phyloP scores from a whole-genome alignment of 2,797 vertebrate species.

The Acipenser oxyrinchus region DNA sequence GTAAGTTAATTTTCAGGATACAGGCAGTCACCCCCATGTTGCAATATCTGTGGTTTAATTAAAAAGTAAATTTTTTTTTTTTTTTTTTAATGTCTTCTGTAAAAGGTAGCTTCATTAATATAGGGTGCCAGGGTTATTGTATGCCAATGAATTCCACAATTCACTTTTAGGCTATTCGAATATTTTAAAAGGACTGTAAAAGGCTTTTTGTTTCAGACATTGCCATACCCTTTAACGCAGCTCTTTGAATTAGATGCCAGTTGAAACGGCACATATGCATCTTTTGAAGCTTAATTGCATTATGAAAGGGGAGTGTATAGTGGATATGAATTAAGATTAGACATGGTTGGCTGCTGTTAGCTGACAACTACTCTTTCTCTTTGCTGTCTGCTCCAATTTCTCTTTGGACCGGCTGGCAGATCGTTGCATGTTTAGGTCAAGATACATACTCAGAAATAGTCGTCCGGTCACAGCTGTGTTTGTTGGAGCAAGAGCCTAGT shows the following conservation, averaged over 20 bases:
- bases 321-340: conserved; percentile 62
- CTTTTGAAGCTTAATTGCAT: conserved; percentile 42
- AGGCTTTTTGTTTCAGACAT: background rate
- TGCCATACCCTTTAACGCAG: conserved; percentile 44
- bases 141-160: too few species aligned
- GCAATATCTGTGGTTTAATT: too few species aligned
- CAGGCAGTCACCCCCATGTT: too few species aligned
- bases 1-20: too few species aligned
- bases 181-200: background rate
- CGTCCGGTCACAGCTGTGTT: conserved; percentile 70
- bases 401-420: conserved; percentile 50
- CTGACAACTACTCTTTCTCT: conserved; percentile 53
- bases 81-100: too few species aligned
- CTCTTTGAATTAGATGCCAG: conserved; percentile 53
- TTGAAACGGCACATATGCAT: conserved; percentile 49
- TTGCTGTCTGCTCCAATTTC: conserved; percentile 67
- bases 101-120: too few species aligned
- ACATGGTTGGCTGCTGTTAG: conserved; percentile 53
- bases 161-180: too few species aligned
- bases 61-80: too few species aligned
- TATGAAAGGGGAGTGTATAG: conserved; percentile 50
- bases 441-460: conserved; percentile 66
- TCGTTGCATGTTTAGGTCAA: conserved; percentile 56
- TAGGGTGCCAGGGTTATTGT: too few species aligned
- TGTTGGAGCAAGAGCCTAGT: conserved; percentile 62